phyloP scores from a whole-genome alignment of 2,888 invertebrate species.

The Phytoseiulus persimilis region DNA sequence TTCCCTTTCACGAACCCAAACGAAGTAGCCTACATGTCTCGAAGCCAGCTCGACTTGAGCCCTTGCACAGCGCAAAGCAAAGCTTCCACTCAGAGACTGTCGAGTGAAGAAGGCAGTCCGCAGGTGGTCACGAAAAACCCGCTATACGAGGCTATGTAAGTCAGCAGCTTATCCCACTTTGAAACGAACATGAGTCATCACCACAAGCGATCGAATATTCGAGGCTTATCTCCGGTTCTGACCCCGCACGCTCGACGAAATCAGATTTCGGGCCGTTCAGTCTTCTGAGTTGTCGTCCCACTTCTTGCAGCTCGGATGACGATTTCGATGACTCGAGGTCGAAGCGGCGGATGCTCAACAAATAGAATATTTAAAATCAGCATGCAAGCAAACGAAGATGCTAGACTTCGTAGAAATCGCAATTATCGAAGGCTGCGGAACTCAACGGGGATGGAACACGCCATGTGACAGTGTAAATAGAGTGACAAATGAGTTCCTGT shows the following conservation, averaged over 20 bases:
- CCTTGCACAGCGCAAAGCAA: slow-evolving; percentile 34
- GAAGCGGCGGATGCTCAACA: slow-evolving; percentile 20
- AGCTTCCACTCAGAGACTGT: slow-evolving; percentile 28
- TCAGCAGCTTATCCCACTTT: not conserved
- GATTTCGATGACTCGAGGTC: slow-evolving; percentile 27
- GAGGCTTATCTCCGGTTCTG: not conserved
- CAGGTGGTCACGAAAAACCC: slow-evolving; percentile 35
- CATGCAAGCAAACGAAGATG: not conserved
- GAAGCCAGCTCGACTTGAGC: slow-evolving; percentile 23
- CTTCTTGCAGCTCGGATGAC: slow-evolving; percentile 30
- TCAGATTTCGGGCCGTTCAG: not conserved
- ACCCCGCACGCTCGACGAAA: not conserved
- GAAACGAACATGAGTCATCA: not conserved
- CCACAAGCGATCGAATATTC: not conserved
- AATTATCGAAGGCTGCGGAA: not conserved
- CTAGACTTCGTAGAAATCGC: not conserved
- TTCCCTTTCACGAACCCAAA: slow-evolving; percentile 37
- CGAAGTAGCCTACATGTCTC: slow-evolving; percentile 21
- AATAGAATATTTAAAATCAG: not conserved
- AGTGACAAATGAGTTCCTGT: not conserved
- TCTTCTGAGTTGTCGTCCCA: not conserved
- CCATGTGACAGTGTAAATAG: not conserved
- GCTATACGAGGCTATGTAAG: slow-evolving; percentile 34
- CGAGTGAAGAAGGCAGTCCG: slow-evolving; percentile 26
- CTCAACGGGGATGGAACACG: not conserved